A percentile compares a stretch with the other conserved stretches of the same genome.
phyloP scores from a whole-genome alignment of 1,140 invertebrate genomes.

The Euura saliciscinereae region DNA sequence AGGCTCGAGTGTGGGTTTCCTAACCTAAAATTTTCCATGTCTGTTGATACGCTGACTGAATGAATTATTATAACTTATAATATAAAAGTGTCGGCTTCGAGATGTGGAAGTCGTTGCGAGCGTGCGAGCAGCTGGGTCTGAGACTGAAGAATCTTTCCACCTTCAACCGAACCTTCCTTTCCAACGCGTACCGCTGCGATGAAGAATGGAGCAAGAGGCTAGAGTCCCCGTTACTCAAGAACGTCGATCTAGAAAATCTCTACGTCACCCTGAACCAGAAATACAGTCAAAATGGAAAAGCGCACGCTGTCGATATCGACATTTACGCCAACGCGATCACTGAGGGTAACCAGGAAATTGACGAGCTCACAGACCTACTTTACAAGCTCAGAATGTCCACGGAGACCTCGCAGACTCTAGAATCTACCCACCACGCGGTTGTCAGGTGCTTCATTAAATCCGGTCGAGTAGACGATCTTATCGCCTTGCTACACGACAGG shows the following conservation, averaged over 20 bases:
- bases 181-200: conserved; percentile 70
- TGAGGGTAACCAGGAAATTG: conserved; percentile 56
- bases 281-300: conserved; percentile 58
- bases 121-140: conserved; percentile 23
- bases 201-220: conserved; percentile 70
- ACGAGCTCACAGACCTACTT: conserved; percentile 73
- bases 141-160: conserved; percentile 17
- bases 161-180: conserved; percentile 59
- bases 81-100: conserved; percentile 6
- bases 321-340: conserved; percentile 71
- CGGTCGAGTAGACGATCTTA: conserved; percentile 65
- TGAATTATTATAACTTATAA: no score
- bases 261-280: conserved; percentile 69
- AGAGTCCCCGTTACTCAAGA: conserved; percentile 65
- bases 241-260: conserved; percentile 68
- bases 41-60: no score
- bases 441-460: conserved; percentile 71
- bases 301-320: conserved; percentile 76
- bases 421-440: conserved; percentile 83
- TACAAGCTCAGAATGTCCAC: conserved; percentile 73
- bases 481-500: conserved; percentile 78
- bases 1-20: no score
- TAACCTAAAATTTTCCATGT: no score
- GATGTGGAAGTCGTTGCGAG: conserved; percentile 35
- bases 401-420: conserved; percentile 71